Evolutionary conservation across 2,113 vertebrate species (phyloP), one percentile per base, ranked within the genome.

Genomic region (Stegastes partitus): DNA sequence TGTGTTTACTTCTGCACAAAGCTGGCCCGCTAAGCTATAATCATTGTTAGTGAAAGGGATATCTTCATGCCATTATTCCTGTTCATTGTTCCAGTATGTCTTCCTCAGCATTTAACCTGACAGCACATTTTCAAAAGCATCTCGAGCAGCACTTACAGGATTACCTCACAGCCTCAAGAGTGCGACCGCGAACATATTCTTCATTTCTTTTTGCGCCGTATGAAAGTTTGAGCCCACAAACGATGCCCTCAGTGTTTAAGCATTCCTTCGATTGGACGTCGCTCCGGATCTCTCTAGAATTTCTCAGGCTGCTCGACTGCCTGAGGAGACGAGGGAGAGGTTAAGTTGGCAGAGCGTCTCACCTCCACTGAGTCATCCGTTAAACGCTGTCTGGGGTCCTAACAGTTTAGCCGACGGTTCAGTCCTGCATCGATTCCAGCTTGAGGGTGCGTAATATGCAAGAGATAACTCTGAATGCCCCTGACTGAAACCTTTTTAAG

Each of bases 1-100:
- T 67, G 23, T 78, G 77, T 81, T 83, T 82, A 73, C 81, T 82
- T 82, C 81, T 72, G 75, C 63, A 66, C 82, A 86, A 81, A 83
- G 68, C 73, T 89, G 88, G 85, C 83, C 31, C 3, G 62, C 75
- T 51, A 72, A 61, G 77, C 87, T 85, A 79, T 91, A 90, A 91
- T 93, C 81, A 87, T 45, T 68, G 79, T 68, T 42, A 64, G 65
- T 71, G 54, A 81, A 82, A 76, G 58, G 57, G 68, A 90, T 73
- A 89, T 88, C 61, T 64, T 68, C 28, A 79, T 79, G 72, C 68
- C 81, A 67, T 80, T 82, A 81, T 88, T 87, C 65, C 64, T 71
- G 23, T 69, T 79, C 76, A 84, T 90, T 88, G 85, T 91, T 88
- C 68, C 80, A 59, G 39, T 79, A 61, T 79, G 58, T 61, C 73